Base-by-base conservation (phyloP, 2,888 invertebrate species). In the Phragmatobia fuliginosa region DNA sequence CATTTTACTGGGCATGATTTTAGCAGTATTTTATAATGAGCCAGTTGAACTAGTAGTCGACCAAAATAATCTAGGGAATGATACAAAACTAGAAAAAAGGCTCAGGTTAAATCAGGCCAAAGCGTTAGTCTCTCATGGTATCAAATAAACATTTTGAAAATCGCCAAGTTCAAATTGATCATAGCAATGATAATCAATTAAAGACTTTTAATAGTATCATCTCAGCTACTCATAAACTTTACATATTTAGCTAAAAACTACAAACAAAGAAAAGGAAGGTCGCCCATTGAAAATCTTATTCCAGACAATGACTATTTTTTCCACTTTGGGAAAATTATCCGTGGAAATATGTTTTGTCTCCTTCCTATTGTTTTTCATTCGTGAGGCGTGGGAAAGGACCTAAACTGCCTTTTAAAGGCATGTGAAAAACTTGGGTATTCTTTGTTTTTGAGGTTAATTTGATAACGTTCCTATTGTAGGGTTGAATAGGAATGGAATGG, bases 241-340 rank as follows among this genome's bases (percentile, higher is more conserved):
- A 18, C 41, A 0, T 6, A 18, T 5, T 10, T 41, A 41, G 18
- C 5, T 18, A 41, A 71, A 21, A 14, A 73, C 49, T 28, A 73
- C 62, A 76, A 73, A 86, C 85, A 86, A 84, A 81, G 80, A 80
- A 78, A 78, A 80, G 72, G 82, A 85, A 84, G 86, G 83, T 75
- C 71, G 32, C 70, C 52, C 76, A 83, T 78, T 83, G 79, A 82
- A 86, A 86, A 82, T 82, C 74, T 70, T 81, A 87, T 86, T 78
- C 83, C 79, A 76, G 75, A 87, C 89, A 89, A 87, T 88, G 68
- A 71, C 69, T 32, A 68, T 82, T 87, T 90, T 68, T 89, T 87
- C 81, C 77, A 64, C 79, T 72, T 82, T 86, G 87, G 83, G 88
- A 88, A 90, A 85, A 81, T 73, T 75, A 76, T 76, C 77, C 71